Conservation (phyloP, 2,797 vertebrate genomes). For the Salarias fasciatus region DNA sequence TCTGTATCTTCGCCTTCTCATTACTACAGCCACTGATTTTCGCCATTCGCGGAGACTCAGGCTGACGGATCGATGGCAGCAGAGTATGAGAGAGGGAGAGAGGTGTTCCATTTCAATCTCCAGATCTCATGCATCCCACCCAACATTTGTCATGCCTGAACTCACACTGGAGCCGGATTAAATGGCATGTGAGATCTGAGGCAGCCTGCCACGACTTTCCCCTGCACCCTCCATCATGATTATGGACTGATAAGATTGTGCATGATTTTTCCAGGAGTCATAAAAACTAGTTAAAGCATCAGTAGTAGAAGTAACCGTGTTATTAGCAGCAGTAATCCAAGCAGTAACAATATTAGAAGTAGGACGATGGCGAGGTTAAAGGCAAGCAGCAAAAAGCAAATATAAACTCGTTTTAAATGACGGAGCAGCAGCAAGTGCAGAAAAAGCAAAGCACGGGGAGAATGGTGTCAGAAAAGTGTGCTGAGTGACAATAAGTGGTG, state of each 20-base stretch:
- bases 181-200: constrained; percentile 55
- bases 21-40: constrained; percentile 45
- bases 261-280: too few relatives aligned
- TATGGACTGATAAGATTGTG: constrained; percentile 28
- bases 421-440: too few relatives aligned
- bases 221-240: constrained; percentile 30
- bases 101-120: constrained; percentile 57
- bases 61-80: constrained; percentile 38
- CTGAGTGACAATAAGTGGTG: constrained; percentile 41
- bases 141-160: constrained; percentile 53
- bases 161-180: constrained; percentile 45
- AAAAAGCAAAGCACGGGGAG: constrained; percentile 5
- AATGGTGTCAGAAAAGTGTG: constrained; percentile 5
- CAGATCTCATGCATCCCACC: constrained; percentile 43
- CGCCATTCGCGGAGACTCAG: constrained; percentile 30
- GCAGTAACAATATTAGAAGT: too few relatives aligned
- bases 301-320: too few relatives aligned
- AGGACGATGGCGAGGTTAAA: too few relatives aligned
- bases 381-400: too few relatives aligned
- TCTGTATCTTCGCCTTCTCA: constrained; percentile 38
- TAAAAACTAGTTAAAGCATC: too few relatives aligned
- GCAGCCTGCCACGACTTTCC: too few relatives aligned
- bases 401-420: too few relatives aligned
- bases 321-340: too few relatives aligned
- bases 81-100: constrained; percentile 34